Percentiles rank a stretch among this genome's conserved stretches.
Evolutionary conservation across 2,113 vertebrate species (phyloP).

Genomic region (Ailurus styani): DNA sequence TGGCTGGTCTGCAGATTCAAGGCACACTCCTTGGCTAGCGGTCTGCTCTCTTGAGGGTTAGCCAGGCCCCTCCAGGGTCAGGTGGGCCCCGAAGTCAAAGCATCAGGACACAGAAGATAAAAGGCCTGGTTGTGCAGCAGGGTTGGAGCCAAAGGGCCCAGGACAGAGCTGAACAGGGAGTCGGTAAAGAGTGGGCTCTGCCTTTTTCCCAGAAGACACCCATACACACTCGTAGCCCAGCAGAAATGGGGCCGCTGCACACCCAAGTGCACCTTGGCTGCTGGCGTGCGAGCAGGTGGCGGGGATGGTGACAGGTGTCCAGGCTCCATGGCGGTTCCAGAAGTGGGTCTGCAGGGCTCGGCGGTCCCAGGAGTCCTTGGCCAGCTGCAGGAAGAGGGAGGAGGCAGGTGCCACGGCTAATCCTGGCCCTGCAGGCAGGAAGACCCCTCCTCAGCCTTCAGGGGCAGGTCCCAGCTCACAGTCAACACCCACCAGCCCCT

Average conservation of each 20-base stretch:
- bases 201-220: not conserved
- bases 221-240: not conserved
- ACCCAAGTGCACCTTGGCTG: not conserved
- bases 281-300: not conserved
- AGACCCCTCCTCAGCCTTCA: not conserved
- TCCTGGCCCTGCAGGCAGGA: not conserved
- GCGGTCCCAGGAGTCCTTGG: not conserved
- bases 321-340: not conserved
- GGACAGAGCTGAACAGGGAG: not conserved
- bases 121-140: not conserved
- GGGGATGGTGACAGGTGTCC: not conserved
- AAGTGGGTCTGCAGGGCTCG: not conserved
- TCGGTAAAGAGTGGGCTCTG: not conserved
- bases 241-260: not conserved
- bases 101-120: not conserved
- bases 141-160: not conserved
- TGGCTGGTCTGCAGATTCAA: not conserved
- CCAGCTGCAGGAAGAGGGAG: not conserved
- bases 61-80: not conserved
- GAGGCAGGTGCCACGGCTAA: rapidly evolving
- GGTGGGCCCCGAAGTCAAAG: not conserved
- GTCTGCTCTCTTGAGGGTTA: not conserved
- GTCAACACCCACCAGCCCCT: rapidly evolving
- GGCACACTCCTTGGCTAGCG: rapidly evolving
- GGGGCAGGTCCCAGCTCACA: not conserved